Base-by-base conservation (phyloP, 2,113 vertebrate genomes). In the Panthera leo region DNA sequence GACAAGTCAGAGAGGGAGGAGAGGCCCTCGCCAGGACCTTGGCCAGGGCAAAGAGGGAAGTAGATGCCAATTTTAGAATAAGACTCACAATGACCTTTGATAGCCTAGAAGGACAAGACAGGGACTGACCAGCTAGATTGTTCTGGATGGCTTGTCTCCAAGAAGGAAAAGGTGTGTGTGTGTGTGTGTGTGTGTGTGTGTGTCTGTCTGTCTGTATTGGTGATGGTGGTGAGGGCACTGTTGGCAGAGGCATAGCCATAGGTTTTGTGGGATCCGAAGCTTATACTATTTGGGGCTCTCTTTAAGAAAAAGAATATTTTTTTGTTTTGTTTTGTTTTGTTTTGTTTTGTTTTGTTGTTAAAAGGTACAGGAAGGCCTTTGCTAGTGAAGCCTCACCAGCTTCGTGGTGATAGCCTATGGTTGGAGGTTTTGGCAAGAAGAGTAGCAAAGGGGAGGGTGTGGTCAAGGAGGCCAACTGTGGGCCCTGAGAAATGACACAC, bases 181-280 rank as follows among this genome's bases (percentile, higher is more conserved):
- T 63, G 19, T 68, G 82, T 87, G 58, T 85, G 45, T n/a, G 34
- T 86, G 58, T 51, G 16, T 70, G 39, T 61, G 48, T 58, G 7
- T 1, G 61, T 1, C 1, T 39, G 36, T 39, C 4, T 39, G 51
- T 42, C 21, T 34, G 36, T 71, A 3, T 1, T 0, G 34, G 42
- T 1, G 34, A 7, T 19, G 7, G 58, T 16, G 3, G 11, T 2
- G 3, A 6, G 13, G 19, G 12, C 2, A 7, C 82, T 36, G 42
- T 10, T 25, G 29, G 39, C 19, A 71, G 94, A 68, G 55, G 75
- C 25, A 18, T 0, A 68, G 0, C 36, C 7, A 42, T 29, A 34
- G 61, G 31, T 58, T 94, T 11, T n/a, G 19, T 61, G 55, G 73
- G 14, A 45, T 63, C 68, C 61, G 68, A 79, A 87, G 55, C 29